Conservation (phyloP, 2,113 vertebrate genomes). For the Varanus komodoensis region DNA sequence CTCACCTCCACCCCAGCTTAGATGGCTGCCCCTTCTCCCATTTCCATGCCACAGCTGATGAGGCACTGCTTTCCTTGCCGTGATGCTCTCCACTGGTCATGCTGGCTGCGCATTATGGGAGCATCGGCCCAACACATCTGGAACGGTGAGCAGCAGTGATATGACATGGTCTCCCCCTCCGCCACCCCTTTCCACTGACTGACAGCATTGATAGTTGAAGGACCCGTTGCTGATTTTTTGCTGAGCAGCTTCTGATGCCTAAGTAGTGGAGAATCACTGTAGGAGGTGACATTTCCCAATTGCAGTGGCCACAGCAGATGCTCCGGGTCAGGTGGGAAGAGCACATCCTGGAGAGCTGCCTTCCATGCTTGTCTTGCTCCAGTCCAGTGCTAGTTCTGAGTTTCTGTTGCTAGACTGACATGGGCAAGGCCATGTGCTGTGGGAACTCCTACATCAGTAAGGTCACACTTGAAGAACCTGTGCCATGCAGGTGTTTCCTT, state of each 20-base stretch:
- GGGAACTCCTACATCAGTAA: neutral
- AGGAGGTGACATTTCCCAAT: neutral
- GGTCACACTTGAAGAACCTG: neutral
- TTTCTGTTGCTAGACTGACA: neutral
- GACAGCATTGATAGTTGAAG: neutral
- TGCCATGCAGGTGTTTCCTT: neutral
- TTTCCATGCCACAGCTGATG: neutral
- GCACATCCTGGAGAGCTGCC: neutral
- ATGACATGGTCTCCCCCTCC: too few species aligned
- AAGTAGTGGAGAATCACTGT: neutral
- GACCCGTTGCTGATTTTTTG: neutral
- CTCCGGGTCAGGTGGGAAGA: neutral
- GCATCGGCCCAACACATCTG: too few species aligned
- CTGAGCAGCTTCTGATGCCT: too few species aligned
- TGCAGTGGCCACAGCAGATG: neutral
- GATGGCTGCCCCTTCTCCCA: too few species aligned
- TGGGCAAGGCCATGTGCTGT: too few species aligned
- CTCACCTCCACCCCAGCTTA: neutral
- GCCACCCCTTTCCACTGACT: neutral
- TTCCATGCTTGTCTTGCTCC: too few species aligned
- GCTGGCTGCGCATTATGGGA: too few species aligned
- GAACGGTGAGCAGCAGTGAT: too few species aligned
- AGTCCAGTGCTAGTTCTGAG: neutral
- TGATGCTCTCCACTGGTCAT: too few species aligned
- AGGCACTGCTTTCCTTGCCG: too few species aligned